phyloP scores from a whole-genome alignment of 1,140 invertebrate genomes.

The Ceratitis capitata region DNA sequence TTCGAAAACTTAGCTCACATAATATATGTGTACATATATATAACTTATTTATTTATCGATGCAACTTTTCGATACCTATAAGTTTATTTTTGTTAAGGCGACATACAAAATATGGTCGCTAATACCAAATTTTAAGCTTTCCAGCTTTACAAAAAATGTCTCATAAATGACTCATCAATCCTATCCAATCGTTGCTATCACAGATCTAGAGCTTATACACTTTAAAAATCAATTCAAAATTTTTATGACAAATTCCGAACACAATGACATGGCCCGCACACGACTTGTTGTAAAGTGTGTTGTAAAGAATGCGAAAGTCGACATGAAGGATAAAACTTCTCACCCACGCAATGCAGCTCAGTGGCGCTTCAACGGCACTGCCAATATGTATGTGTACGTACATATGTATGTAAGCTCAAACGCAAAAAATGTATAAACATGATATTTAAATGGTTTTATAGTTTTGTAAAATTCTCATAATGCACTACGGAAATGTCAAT shows the following conservation, averaged over 20 bases:
- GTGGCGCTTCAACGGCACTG: background rate
- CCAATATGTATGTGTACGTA: background rate
- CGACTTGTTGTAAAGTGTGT: background rate
- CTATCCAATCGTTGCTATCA: background rate
- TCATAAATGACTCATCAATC: background rate
- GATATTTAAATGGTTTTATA: background rate
- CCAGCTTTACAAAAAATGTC: background rate
- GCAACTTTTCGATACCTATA: too few relatives aligned
- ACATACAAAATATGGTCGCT: too few relatives aligned
- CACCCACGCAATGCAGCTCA: background rate
- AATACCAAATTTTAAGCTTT: too few relatives aligned
- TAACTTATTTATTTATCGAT: too few relatives aligned
- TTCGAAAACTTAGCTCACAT: too few relatives aligned
- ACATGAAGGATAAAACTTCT: background rate
- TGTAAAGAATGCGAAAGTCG: background rate
- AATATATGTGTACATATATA: too few relatives aligned
- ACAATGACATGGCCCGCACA: background rate
- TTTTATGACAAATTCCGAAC: conserved; percentile 6
- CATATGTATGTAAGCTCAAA: too few relatives aligned
- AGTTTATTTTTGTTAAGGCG: too few relatives aligned
- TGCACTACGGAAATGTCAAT: conserved; percentile 4
- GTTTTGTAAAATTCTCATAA: background rate
- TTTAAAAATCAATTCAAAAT: conserved; percentile 12
- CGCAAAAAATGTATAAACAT: too few relatives aligned
- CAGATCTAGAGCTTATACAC: background rate